Conservation (phyloP, 2,113 vertebrate species). For the Gadus macrocephalus region DNA sequence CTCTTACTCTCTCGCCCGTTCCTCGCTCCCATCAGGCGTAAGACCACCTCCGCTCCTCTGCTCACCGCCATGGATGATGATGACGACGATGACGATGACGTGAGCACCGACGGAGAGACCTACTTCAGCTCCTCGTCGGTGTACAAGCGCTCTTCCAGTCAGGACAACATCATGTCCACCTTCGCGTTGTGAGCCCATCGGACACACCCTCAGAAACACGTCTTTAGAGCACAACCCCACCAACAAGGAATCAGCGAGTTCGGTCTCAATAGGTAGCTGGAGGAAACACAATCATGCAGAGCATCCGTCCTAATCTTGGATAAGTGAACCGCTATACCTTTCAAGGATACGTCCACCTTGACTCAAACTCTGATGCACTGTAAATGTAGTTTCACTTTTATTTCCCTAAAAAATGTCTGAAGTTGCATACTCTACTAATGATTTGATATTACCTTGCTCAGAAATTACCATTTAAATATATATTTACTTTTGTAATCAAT, state of each 20-base stretch:
- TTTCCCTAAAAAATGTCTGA: constrained; percentile 22
- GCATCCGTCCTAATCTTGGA: too few relatives aligned
- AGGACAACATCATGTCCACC: constrained; percentile 63
- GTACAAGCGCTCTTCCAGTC: constrained; percentile 77
- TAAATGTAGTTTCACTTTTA: not conserved
- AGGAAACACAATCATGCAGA: too few relatives aligned
- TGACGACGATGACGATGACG: constrained; percentile 75
- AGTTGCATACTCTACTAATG: constrained; percentile 15
- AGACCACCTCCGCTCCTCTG: constrained; percentile 78
- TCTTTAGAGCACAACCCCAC: not conserved
- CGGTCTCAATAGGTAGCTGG: too few relatives aligned
- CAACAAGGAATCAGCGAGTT: too few relatives aligned
- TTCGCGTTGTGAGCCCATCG: constrained; percentile 45
- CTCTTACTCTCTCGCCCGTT: not conserved
- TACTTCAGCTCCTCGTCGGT: constrained; percentile 81
- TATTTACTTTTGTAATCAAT: constrained; percentile 34
- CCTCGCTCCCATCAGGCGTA: constrained; percentile 71
- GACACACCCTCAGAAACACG: constrained; percentile 6
- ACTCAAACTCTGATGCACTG: not conserved
- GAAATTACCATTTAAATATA: constrained; percentile 23
- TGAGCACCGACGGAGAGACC: constrained; percentile 87
- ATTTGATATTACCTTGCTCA: constrained; percentile 30
- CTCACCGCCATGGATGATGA: constrained; percentile 75
- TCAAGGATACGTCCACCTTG: too few relatives aligned
- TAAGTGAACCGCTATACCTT: too few relatives aligned